Evolutionary conservation across 1,140 invertebrate genomes (phyloP), one percentile per base, ranked within the genome.

Genomic region (Schlechtendalia chinensis): DNA sequence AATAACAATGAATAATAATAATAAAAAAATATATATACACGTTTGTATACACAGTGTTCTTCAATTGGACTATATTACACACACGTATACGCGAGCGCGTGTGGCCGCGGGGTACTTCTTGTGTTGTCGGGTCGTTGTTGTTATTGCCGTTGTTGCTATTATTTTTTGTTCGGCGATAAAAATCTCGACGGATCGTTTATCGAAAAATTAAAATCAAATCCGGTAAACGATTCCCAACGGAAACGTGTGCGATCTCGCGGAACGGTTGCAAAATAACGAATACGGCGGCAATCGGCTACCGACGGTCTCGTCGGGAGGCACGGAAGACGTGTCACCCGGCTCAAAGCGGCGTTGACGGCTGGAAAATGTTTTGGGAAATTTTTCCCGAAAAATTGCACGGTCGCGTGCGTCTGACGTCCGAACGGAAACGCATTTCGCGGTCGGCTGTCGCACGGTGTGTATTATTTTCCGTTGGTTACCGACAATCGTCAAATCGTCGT

Each of bases 1-100:
- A 58, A 75, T 75, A 22, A 59, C 56, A 56, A 58, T 56, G 45
- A 69, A n/a, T 27, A 69, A 47, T 45, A 69, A 69, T 71, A 71
- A 61, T 61, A 71, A 71, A 19, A 72, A 72, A 22, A 24, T 29
- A 45, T 54, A 54, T 54, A 19, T 32, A 12, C 12, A 47, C 32
- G 47, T 69, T 63, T 17, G 14, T 39, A 19, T 39, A 45, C 19
- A 32, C 17, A n/a, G 50, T 75, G 22, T 75, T 59, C 29, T 75
- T 45, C 54, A 58, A 77, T 77, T 50, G 72, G 54, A 10, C n/a
- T 11, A 59, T 59, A 45, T 69, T 47, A 72, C 24, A 29, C 29
- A n/a, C 3, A 16, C 5, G n/a, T 32, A 56, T 32, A 56, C 17
- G 19, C 27, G 14, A 17, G n/a, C n/a, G 6, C 12, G 8, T 58